phyloP scores from a whole-genome alignment of 2,888 invertebrate species.

The Drosophila tanythrix region DNA sequence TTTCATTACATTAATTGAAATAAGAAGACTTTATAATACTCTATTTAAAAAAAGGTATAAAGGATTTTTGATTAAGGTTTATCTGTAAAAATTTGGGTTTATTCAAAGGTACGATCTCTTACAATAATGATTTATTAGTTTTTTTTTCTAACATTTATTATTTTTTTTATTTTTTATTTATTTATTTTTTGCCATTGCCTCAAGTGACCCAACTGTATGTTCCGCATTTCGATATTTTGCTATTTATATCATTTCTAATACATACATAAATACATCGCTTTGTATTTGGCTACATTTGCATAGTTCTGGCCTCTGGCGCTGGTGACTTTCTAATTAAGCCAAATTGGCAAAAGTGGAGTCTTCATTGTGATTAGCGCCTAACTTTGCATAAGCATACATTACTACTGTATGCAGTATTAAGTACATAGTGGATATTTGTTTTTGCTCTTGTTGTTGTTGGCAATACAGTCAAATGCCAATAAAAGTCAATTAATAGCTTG shows the following conservation, averaged over 20 bases:
- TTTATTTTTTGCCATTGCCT: not conserved
- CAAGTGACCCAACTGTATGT: not conserved
- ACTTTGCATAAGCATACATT: slow-evolving; percentile 34
- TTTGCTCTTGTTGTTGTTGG: slow-evolving; percentile 10
- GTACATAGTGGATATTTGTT: slow-evolving; percentile 28
- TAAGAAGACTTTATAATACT: not conserved
- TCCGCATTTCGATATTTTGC: not conserved
- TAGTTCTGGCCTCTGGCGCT: not conserved
- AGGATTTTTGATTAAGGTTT: not conserved
- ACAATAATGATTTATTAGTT: not conserved
- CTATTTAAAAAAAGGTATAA: not conserved
- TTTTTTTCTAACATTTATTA: too few relatives aligned
- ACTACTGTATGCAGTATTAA: slow-evolving; percentile 14
- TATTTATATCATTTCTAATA: not conserved
- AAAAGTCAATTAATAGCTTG: slow-evolving; percentile 64
- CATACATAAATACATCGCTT: not conserved
- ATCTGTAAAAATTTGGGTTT: not conserved
- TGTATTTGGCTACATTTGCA: not conserved
- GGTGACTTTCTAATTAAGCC: slow-evolving; percentile 53
- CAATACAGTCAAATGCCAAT: slow-evolving; percentile 47
- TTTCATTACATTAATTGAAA: not conserved
- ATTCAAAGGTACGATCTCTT: not conserved
- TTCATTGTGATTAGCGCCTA: slow-evolving; percentile 60
- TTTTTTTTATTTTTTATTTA: too few relatives aligned
- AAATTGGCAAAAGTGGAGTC: slow-evolving; percentile 48